Base-by-base conservation (phyloP, 1,140 invertebrate species). In the Diabrotica virgifera region DNA sequence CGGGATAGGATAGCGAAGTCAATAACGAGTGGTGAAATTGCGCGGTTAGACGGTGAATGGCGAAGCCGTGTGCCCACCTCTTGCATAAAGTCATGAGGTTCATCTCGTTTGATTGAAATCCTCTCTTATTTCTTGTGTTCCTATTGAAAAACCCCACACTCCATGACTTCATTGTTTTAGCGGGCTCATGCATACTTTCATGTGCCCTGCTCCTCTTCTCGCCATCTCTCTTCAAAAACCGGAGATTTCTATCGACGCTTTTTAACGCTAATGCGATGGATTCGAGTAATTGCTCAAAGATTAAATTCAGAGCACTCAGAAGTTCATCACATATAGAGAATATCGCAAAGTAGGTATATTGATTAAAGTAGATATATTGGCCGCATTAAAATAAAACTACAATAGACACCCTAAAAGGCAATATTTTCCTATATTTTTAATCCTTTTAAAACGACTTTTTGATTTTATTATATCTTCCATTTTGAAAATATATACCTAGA, bases 31-130 rank as follows among this genome's bases (percentile, higher is more conserved):
- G 59, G 62, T 64, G 62, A 59, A 67, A 67, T 64, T 67, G 66
- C 66, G 58, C 58, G 52, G 62, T 24, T 24, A 24, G 24, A 24
- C 24, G 24, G 24, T 24, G 24, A 24, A 24, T 24, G 24, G 24
- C 24, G 24, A 24, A 24, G 24, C 56, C 72, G 66, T 12, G 24
- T 62, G 60, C 72, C 72, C 72, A 76, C 72, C 75, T 77, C 70
- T 74, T 77, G 75, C 75, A 77, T 77, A 77, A 77, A 77, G 75
- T 76, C 75, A 77, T 77, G 74, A 77, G 60, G 74, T 76, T 77
- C 75, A 75, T 77, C 75, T 76, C 73, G 74, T 76, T 77, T 77
- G 75, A 77, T 77, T 77, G 75, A 76, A 77, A 77, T 75, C 75
- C 75, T 71, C 75, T 75, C 74, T 74, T 76, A 76, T 76, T 62